phyloP scores from a whole-genome alignment of 1,140 invertebrate genomes.

The Drosophila lacteicornis region DNA sequence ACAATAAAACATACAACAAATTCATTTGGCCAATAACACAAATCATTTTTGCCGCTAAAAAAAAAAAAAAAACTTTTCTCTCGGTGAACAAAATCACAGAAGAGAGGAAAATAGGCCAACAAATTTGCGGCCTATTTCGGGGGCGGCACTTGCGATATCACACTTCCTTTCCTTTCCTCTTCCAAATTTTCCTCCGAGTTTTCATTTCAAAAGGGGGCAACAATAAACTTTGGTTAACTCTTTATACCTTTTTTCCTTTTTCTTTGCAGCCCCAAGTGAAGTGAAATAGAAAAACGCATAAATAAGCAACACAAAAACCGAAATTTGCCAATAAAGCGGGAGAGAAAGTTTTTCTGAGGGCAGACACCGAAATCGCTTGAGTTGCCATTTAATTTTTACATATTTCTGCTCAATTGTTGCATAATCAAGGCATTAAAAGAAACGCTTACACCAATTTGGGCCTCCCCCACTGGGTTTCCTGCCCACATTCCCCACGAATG shows the following conservation, averaged over 20 bases:
- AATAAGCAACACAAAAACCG: slow-evolving; percentile 70
- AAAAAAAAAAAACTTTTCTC: too few species aligned
- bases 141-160: slow-evolving; percentile 32
- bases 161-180: slow-evolving; percentile 7
- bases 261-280: slow-evolving; percentile 49
- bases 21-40: background rate
- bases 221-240: slow-evolving; percentile 65
- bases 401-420: slow-evolving; percentile 51
- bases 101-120: slow-evolving; percentile 40
- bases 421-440: slow-evolving; percentile 76
- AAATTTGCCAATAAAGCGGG: slow-evolving; percentile 67
- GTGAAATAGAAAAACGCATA: slow-evolving; percentile 79
- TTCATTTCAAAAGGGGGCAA: slow-evolving; percentile 34
- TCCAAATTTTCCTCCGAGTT: slow-evolving; percentile 18
- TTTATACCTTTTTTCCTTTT: slow-evolving; percentile 23
- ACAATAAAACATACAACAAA: too few species aligned
- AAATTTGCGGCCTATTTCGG: slow-evolving; percentile 62
- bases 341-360: slow-evolving; percentile 40
- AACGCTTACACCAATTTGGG: slow-evolving; percentile 54
- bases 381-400: slow-evolving; percentile 60
- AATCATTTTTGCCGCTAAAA: too few species aligned
- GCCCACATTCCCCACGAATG: slow-evolving; percentile 18
- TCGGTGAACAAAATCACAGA: background rate
- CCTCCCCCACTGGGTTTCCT: slow-evolving; percentile 1
- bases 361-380: slow-evolving; percentile 55